Evolutionary conservation across 30 jellyfish, hydroid and myxozoan genomes (phyloP).

Genomic region (Catostylus mosaicus): DNA sequence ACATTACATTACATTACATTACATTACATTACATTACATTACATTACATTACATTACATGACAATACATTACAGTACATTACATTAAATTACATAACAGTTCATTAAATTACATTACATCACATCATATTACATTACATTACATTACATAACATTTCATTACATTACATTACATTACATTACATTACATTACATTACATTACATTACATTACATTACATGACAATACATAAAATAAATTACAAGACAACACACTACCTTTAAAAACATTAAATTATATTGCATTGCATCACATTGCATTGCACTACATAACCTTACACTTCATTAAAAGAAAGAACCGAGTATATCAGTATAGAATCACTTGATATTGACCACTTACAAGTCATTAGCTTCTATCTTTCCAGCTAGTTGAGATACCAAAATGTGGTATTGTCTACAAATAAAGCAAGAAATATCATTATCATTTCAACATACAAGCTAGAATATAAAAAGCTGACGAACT

Average conservation of each 20-base stretch:
- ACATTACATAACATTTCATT: background rate
- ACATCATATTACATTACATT: background rate
- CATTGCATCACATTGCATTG: background rate
- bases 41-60: too few species aligned
- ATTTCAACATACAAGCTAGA: too few species aligned
- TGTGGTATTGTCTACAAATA: slow-evolving; percentile 44
- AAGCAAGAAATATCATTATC: background rate
- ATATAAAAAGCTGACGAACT: too few species aligned
- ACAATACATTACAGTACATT: too few species aligned
- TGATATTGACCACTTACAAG: slow-evolving; percentile 62
- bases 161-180: background rate
- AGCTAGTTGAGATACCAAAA: slow-evolving; percentile 64
- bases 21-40: too few species aligned
- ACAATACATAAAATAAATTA: too few species aligned
- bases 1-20: too few species aligned
- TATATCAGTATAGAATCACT: background rate
- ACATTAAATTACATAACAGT: background rate
- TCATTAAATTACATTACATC: background rate
- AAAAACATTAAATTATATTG: too few species aligned
- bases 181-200: background rate
- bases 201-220: too few species aligned
- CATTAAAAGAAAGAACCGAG: background rate
- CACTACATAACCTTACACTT: background rate
- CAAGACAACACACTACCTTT: too few species aligned
- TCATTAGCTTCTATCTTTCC: slow-evolving; percentile 62